phyloP scores from a whole-genome alignment of 2,888 invertebrate species.

The Griposia aprilina region DNA sequence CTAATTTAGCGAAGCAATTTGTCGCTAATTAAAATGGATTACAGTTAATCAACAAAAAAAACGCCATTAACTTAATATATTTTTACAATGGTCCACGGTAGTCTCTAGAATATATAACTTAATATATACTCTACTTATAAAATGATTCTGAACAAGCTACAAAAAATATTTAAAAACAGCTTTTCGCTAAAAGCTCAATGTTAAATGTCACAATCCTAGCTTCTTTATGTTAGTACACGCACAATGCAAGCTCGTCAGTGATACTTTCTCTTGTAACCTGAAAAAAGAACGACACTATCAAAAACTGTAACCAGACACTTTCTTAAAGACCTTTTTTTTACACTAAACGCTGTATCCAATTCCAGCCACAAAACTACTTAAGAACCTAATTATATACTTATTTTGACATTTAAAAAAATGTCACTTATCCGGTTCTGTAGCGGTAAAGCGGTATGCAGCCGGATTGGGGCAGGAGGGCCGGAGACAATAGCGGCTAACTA shows the following conservation, averaged over 20 bases:
- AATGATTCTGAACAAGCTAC: too few species aligned
- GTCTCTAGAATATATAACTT: not conserved
- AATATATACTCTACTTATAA: not conserved
- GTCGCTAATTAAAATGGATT: not conserved
- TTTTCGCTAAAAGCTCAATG: not conserved
- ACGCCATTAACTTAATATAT: not conserved
- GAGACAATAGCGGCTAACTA: conserved; percentile 90
- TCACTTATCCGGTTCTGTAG: conserved; percentile 75
- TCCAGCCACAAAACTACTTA: conserved; percentile 67
- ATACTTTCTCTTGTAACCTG: not conserved
- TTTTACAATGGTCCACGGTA: not conserved
- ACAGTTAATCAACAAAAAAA: too few species aligned
- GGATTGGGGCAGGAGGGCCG: conserved; percentile 83
- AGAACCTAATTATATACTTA: conserved; percentile 68
- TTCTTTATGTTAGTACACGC: too few species aligned
- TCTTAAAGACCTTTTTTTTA: conserved; percentile 33
- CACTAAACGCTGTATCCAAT: conserved; percentile 59
- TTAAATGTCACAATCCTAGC: not conserved
- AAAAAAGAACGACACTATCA: not conserved
- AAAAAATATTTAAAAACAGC: not conserved
- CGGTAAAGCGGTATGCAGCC: conserved; percentile 70
- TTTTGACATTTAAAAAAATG: conserved; percentile 73
- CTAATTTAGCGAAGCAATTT: not conserved
- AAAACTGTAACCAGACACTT: conserved; percentile 32
- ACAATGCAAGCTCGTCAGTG: not conserved